Evolutionary conservation across 2,113 vertebrate genomes (phyloP), one percentile per base, ranked within the genome.

Genomic region (Sciurus niger): DNA sequence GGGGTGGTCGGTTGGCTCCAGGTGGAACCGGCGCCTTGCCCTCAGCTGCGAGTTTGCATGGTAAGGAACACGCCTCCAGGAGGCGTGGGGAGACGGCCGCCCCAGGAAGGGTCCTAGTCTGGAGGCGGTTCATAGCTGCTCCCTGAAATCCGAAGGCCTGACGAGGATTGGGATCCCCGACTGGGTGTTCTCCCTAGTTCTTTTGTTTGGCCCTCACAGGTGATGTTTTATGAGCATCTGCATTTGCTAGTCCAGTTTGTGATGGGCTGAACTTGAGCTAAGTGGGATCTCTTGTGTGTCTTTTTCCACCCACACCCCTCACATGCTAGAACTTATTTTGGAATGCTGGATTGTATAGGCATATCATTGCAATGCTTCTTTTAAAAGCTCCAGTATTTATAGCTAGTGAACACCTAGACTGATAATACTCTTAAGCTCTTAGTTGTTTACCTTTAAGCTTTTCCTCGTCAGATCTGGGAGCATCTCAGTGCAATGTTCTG

Each of bases 121-220:
- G n/a, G 30, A 70, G 34, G 22, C 18, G 40, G 32, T 17, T n/a
- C 68, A 0, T 37, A 32, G 65, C 60, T 73, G 53, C 13, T 58
- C 8, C 37, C 73, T 18, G 13, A 40, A 77, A 46, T 76, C 65
- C 0, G n/a, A 10, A 68, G 46, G 93, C 70, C 63, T 83, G 17
- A 24, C 1, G 43, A 65, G 88, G 24, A 53, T 12, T 0, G 4
- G 63, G 74, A 58, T 12, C 74, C 24, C 78, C 25, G 10, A 5
- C 34, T 18, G 63, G 53, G 72, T 32, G 30, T 63, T 37, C 67
- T 43, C 34, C 28, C 28, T 43, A 17, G 55, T 70, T 89, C 89
- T 94, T 97, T 97, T 93, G 96, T 97, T 95, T 63, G 65, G 48
- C 80, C 14, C 86, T 92, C 8, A 2, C 63, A 86, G 83, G 83